These are phyloP conservation scores for Chymomyza procnemis DNA, from an alignment of 2,888 invertebrate genomes.

Conservation along the genomic window DNA sequence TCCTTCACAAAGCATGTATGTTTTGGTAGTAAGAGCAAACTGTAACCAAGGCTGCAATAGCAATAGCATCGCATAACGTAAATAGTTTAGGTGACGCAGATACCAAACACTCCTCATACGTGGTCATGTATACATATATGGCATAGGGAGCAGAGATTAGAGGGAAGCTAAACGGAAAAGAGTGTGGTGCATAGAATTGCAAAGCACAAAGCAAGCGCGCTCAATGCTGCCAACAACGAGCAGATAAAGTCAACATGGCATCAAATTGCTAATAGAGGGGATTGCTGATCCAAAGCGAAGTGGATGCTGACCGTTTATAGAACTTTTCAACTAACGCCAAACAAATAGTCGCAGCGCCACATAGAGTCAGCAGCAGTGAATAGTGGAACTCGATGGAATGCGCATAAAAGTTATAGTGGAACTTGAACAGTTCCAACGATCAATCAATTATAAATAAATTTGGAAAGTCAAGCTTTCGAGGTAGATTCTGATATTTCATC, in stretches of 20 bases:
- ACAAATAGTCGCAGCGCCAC: conserved; percentile 39
- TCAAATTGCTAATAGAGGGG: conserved; percentile 51
- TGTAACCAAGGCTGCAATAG: conserved; percentile 48
- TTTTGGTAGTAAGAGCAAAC: conserved; percentile 19
- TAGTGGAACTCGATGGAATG: conserved; percentile 31
- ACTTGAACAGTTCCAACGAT: not conserved
- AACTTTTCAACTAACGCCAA: conserved; percentile 43
- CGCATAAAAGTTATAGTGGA: conserved; percentile 53
- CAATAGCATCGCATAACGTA: conserved; percentile 30
- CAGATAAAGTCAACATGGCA: conserved; percentile 63
- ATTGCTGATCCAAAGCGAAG: not conserved
- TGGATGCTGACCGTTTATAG: conserved; percentile 51
- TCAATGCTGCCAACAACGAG: conserved; percentile 16
- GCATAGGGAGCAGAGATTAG: not conserved
- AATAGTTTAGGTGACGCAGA: conserved; percentile 59
- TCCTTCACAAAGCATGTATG: conserved; percentile 39
- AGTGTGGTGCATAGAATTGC: not conserved
- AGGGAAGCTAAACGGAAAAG: not conserved
- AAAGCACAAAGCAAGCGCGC: not conserved
- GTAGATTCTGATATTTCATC: no score
- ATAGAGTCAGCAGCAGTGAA: not conserved
- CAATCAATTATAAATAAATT: no score
- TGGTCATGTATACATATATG: not conserved
- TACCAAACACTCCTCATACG: conserved; percentile 7
- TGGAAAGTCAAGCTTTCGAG: no score